phyloP scores from a whole-genome alignment of 2,888 invertebrate species.

The Oscheius sp. region DNA sequence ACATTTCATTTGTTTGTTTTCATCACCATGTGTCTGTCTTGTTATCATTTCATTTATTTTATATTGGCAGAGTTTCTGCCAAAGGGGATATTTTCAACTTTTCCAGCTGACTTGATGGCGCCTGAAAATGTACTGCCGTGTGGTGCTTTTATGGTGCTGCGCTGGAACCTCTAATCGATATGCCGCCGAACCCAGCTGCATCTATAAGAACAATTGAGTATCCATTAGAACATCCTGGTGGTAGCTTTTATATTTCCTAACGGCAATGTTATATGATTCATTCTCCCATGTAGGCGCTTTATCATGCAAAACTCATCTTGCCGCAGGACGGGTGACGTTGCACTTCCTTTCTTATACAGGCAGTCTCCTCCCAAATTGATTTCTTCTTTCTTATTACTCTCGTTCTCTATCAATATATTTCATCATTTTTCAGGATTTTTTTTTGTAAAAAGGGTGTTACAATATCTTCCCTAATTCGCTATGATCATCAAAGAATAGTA shows the following conservation, averaged over 20 bases:
- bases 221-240: constrained; percentile 20
- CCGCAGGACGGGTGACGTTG: constrained; percentile 7
- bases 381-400: not conserved
- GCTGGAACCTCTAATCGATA: constrained; percentile 31
- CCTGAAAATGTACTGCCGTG: not conserved
- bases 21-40: too few relatives aligned
- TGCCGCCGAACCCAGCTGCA: constrained; percentile 18
- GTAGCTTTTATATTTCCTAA: not conserved
- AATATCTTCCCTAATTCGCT: not conserved
- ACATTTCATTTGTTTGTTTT: too few relatives aligned
- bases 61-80: too few relatives aligned
- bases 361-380: not conserved
- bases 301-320: not conserved
- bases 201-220: constrained; percentile 20
- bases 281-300: not conserved
- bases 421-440: too few relatives aligned
- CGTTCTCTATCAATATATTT: not conserved
- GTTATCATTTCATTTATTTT: too few relatives aligned
- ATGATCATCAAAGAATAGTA: constrained; percentile 38
- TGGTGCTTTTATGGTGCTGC: constrained; percentile 31
- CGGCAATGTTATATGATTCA: too few relatives aligned
- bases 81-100: too few relatives aligned
- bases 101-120: not conserved
- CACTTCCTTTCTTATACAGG: constrained; percentile 14
- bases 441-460: not conserved